Base-by-base conservation (phyloP, 2,113 vertebrate genomes). In the Raja brachyura region DNA sequence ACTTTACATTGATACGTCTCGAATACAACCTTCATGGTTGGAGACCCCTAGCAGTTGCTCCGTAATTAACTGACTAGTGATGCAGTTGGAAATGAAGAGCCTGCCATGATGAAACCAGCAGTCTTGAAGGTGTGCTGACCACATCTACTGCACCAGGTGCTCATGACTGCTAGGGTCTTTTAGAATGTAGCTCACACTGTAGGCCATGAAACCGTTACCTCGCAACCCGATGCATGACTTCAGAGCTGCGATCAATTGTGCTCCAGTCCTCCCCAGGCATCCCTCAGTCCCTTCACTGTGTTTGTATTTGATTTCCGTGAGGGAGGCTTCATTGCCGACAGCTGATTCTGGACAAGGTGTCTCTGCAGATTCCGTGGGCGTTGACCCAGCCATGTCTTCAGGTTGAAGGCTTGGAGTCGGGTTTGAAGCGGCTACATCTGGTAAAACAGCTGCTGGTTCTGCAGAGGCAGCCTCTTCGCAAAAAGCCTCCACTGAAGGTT, bases 211-310 rank as follows among this genome's bases (percentile, higher is more conserved):
- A 48, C 20, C 63, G 54, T 92, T 73, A 54, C 66, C 73, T 73
- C 7, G 31, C 70, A 48, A 73, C 8, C 88, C 88, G 73, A 73
- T 54, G 88, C 86, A 92, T 73, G 88, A 92, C 33, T 73, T 92
- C 33, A 92, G 20, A 25, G 88, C 2, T 48, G 88, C 66, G 20
- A 92, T 39, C 31, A 92, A 25, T 28, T 73, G 66, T 2, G 88
- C 25, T 73, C 31, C 88, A 5, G 20, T 92, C 54, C 88, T 92
- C 88, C 63, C 31, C 11, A 92, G 66, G 22, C 88, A 73, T 73
- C 66, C 88, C 31, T 48, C 83, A 31, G 28, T 63, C 5, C n/a
- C n/a, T 77, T 31, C n/a, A 77, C 6, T 61, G 16, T n/a, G 56
- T 86, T 86, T 86, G 5, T 13, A 63, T 63, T 63, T 63, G 28